Percentiles rank a stretch among this genome's conserved stretches.
Evolutionary conservation across 1,140 invertebrate species (phyloP).

Genomic region (Bombus waltoni): DNA sequence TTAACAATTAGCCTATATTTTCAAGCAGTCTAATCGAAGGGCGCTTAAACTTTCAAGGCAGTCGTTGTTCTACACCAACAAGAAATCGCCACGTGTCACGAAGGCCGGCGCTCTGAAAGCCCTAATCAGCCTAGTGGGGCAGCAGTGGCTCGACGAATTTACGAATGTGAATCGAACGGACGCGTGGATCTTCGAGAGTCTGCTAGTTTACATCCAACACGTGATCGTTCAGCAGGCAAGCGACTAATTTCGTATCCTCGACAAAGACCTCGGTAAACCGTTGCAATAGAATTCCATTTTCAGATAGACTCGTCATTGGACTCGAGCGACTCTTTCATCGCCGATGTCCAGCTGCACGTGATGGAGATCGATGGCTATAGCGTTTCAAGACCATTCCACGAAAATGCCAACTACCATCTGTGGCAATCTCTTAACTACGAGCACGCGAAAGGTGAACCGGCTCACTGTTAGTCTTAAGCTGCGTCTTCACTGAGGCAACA

Average conservation of each 20-base stretch:
- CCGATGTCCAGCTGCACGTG: constrained; percentile 58
- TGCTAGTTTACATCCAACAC: constrained; percentile 77
- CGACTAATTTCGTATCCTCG: neutral
- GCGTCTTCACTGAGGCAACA: neutral
- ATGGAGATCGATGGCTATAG: constrained; percentile 75
- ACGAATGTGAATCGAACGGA: constrained; percentile 79
- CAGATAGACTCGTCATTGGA: constrained; percentile 74
- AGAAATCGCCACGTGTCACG: constrained; percentile 64
- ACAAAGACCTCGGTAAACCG: constrained; percentile 8
- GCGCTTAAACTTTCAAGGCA: constrained; percentile 58
- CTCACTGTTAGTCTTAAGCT: neutral
- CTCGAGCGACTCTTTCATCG: constrained; percentile 49
- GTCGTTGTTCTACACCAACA: constrained; percentile 65
- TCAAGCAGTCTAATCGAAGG: neutral
- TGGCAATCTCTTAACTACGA: constrained; percentile 63
- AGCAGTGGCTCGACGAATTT: constrained; percentile 82
- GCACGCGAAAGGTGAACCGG: constrained; percentile 70
- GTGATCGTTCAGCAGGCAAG: constrained; percentile 71
- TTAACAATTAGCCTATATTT: too few species aligned
- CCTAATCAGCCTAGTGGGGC: constrained; percentile 67
- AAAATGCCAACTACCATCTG: constrained; percentile 65
- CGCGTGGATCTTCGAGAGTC: constrained; percentile 76
- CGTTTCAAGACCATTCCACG: constrained; percentile 67
- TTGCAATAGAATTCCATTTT: constrained; percentile 61
- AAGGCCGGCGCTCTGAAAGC: constrained; percentile 64